A percentile compares a stretch with the other conserved stretches of the same genome.
Conservation (phyloP, 2,113 vertebrate genomes). For the Euleptes europaea region DNA sequence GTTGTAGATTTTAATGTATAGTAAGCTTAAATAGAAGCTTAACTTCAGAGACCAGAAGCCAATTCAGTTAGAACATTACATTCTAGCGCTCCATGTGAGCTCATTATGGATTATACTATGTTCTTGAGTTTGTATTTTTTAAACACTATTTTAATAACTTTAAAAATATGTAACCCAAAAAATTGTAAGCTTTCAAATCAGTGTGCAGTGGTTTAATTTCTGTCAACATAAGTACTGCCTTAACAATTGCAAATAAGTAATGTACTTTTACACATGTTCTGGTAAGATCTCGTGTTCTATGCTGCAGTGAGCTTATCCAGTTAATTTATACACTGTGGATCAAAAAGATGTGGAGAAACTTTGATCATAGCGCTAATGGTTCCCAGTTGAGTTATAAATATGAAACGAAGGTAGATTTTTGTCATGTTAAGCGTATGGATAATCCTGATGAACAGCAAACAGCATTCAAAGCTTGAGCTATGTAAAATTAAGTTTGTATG, state of each 20-base stretch:
- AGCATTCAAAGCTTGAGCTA: neutral
- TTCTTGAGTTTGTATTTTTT: conserved; percentile 16
- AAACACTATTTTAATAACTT: neutral
- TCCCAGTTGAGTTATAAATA: conserved; percentile 1
- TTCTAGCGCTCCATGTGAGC: neutral
- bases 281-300: neutral
- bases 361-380: conserved; percentile 20
- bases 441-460: neutral
- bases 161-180: conserved; percentile 18
- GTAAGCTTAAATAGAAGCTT: neutral
- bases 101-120: neutral
- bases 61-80: neutral
- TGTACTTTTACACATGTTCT: neutral
- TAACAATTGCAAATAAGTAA: conserved; percentile 19
- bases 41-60: neutral
- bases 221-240: neutral
- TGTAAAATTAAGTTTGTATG: neutral
- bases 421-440: neutral
- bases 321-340: conserved; percentile 21
- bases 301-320: neutral
- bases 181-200: neutral
- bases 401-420: neutral
- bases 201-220: neutral
- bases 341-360: conserved; percentile 20
- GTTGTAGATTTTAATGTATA: neutral